Evolutionary conservation across 1,140 invertebrate genomes (phyloP).

Genomic region (Aphelinus certus): DNA sequence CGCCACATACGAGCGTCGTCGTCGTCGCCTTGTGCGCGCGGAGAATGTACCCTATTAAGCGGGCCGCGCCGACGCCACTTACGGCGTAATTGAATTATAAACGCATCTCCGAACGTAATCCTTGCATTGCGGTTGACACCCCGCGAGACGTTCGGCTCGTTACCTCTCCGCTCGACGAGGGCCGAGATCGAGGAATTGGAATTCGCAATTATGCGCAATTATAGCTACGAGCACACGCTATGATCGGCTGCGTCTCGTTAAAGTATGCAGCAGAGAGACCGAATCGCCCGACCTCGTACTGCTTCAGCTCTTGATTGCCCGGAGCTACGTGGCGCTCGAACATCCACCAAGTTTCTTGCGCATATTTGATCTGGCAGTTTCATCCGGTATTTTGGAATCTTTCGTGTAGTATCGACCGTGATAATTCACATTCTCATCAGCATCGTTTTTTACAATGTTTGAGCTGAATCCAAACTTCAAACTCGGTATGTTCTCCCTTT

Average conservation of each 20-base stretch:
- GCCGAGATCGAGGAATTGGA: slow-evolving; percentile 31
- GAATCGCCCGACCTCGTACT: slow-evolving; percentile 8
- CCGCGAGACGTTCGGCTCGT: slow-evolving; percentile 42
- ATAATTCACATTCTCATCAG: too few relatives aligned
- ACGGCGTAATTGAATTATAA: slow-evolving; percentile 60
- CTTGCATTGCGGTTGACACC: slow-evolving; percentile 53
- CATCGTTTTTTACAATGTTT: too few relatives aligned
- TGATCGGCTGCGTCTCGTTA: slow-evolving; percentile 17
- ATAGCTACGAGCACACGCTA: slow-evolving; percentile 20
- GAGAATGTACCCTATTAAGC: slow-evolving; percentile 57
- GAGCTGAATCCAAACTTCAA: too few relatives aligned
- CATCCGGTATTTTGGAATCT: too few relatives aligned
- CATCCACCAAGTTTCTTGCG: too few relatives aligned
- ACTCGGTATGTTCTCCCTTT: too few relatives aligned
- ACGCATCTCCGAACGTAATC: slow-evolving; percentile 57
- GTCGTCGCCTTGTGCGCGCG: neutral
- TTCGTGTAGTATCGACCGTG: too few relatives aligned
- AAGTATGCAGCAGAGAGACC: slow-evolving; percentile 10
- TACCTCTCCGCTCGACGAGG: neutral
- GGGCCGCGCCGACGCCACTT: slow-evolving; percentile 46
- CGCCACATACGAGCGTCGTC: neutral
- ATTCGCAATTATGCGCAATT: slow-evolving; percentile 37
- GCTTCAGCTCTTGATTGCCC: slow-evolving; percentile 20
- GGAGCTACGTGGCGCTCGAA: neutral
- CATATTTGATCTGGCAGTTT: too few relatives aligned